phyloP scores from a whole-genome alignment of 2,113 vertebrate genomes.

The Calyptommatus sinebrachiatus region DNA sequence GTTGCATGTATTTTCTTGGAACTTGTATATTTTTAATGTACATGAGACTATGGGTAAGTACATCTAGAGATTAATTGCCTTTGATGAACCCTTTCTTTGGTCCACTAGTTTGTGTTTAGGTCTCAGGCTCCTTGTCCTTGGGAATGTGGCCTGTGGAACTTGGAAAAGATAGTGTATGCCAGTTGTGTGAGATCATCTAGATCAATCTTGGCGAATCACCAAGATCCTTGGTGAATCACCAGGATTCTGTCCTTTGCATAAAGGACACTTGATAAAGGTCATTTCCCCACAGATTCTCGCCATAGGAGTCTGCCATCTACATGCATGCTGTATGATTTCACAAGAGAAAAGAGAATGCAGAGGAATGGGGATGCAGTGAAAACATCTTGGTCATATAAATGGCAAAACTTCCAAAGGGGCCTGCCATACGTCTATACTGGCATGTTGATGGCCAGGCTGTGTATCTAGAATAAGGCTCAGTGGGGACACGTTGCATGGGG shows the following conservation, averaged over 20 bases:
- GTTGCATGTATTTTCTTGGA: conserved; percentile 15
- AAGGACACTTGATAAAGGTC: not conserved
- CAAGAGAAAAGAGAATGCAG: too few species aligned
- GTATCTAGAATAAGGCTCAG: too few species aligned
- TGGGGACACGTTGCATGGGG: too few species aligned
- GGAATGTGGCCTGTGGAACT: not conserved
- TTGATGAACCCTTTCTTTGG: conserved; percentile 9
- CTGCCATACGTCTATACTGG: too few species aligned
- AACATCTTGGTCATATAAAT: too few species aligned
- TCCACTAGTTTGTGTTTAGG: not conserved
- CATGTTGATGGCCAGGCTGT: too few species aligned
- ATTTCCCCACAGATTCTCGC: too few species aligned
- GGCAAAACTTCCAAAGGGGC: too few species aligned
- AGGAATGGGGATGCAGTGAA: too few species aligned
- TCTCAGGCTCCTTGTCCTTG: not conserved
- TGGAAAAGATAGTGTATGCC: not conserved
- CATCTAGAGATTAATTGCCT: conserved; percentile 4
- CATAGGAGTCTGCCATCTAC: too few species aligned
- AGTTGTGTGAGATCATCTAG: not conserved
- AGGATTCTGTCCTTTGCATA: not conserved
- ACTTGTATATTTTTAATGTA: not conserved
- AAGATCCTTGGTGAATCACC: not conserved
- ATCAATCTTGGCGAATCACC: not conserved
- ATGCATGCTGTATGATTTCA: too few species aligned
- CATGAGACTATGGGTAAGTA: not conserved